Evolutionary conservation across 2,888 invertebrate species (phyloP).

Genomic region (Sinelater perroti): DNA sequence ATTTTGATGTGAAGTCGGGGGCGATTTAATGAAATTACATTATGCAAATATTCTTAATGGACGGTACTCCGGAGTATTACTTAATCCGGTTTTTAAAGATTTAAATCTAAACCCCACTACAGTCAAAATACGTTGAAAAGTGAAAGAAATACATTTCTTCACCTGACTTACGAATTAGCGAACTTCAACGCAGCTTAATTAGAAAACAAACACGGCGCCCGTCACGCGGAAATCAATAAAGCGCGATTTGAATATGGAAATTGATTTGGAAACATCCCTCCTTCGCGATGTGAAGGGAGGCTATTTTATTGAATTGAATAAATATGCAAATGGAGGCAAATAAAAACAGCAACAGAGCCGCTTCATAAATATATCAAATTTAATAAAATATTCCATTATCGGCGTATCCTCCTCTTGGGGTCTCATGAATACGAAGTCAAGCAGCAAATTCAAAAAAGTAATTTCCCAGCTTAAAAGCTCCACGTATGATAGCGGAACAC

Average conservation of each 20-base stretch:
- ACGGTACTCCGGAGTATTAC: constrained; percentile 5
- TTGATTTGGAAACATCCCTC: constrained; percentile 12
- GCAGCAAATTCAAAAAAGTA: too few relatives aligned
- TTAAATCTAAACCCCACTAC: too few relatives aligned
- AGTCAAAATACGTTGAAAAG: too few relatives aligned
- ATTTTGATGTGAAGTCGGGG: constrained; percentile 1
- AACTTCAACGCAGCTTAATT: too few relatives aligned
- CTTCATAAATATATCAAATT: not conserved
- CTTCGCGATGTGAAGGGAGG: constrained; percentile 7
- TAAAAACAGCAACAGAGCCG: constrained; percentile 19
- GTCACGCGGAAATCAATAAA: constrained; percentile 9
- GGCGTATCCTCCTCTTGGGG: not conserved
- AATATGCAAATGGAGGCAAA: constrained; percentile 19
- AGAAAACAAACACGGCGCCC: too few relatives aligned
- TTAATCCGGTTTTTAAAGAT: too few relatives aligned
- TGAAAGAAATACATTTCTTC: too few relatives aligned
- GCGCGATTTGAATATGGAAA: constrained; percentile 16
- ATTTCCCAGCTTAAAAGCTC: too few relatives aligned
- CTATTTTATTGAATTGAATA: constrained; percentile 12
- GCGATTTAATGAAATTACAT: constrained; percentile 9
- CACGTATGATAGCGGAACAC: too few relatives aligned
- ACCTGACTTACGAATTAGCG: too few relatives aligned
- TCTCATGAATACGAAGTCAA: too few relatives aligned
- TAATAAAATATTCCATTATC: constrained; percentile 11
- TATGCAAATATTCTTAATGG: constrained; percentile 13